Evolutionary conservation across 2,113 vertebrate genomes (phyloP).

Genomic region (Gobiocypris rarus): DNA sequence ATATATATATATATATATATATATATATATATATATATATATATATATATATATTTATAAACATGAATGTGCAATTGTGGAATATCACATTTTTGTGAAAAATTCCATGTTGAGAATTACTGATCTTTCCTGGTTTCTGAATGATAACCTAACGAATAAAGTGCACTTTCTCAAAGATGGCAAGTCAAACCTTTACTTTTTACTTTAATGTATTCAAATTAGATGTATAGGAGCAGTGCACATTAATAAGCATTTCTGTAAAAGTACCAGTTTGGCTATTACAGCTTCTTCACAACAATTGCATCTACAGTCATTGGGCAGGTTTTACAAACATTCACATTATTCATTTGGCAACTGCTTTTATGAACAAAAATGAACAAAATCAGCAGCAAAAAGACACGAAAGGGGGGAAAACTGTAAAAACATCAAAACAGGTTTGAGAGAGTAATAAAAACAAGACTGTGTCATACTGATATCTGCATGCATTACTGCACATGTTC

Average conservation of each 20-base stretch:
- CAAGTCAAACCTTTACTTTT: background rate
- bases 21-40: too few species aligned
- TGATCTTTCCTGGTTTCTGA: too few species aligned
- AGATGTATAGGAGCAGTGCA: background rate
- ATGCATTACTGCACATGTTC: background rate
- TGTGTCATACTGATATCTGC: background rate
- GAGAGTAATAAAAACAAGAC: background rate
- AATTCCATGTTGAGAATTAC: too few species aligned
- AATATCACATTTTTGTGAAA: too few species aligned
- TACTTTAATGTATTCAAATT: background rate
- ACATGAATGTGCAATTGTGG: too few species aligned
- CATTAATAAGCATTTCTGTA: conserved; percentile 4
- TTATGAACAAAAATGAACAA: background rate
- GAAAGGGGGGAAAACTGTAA: too few species aligned
- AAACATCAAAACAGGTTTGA: background rate
- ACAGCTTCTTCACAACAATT: background rate
- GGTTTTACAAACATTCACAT: background rate
- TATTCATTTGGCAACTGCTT: background rate
- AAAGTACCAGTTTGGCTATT: background rate
- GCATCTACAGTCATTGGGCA: background rate
- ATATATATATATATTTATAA: too few species aligned
- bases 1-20: too few species aligned
- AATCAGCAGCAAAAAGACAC: background rate
- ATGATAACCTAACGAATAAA: too few species aligned
- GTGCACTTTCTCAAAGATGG: too few species aligned